phyloP scores from a whole-genome alignment of 1,140 invertebrate genomes.

The Scaptodrosophila lebanonensis region DNA sequence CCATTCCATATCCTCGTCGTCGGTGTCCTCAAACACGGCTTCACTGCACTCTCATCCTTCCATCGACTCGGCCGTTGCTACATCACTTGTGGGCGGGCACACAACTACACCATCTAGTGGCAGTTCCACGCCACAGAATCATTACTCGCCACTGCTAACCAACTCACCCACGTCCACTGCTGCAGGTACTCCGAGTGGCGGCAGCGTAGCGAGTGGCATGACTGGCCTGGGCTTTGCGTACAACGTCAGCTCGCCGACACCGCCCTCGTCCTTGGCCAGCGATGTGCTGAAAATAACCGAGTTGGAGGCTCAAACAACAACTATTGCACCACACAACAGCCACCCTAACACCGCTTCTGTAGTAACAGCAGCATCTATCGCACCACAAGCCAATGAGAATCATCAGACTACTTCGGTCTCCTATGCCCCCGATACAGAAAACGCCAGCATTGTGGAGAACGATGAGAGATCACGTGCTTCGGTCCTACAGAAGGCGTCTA shows the following conservation, averaged over 20 bases:
- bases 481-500: slow-evolving; percentile 73
- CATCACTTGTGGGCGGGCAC: slow-evolving; percentile 73
- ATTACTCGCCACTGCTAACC: slow-evolving; percentile 73
- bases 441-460: slow-evolving; percentile 23
- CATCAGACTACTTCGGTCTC: no score
- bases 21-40: slow-evolving; percentile 54
- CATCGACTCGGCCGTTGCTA: slow-evolving; percentile 73
- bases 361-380: no score
- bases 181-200: slow-evolving; percentile 69
- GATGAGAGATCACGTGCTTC: slow-evolving; percentile 71
- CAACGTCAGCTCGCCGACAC: slow-evolving; percentile 67
- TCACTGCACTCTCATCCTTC: slow-evolving; percentile 73
- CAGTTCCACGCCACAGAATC: slow-evolving; percentile 73
- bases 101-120: slow-evolving; percentile 69
- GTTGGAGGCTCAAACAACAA: no score
- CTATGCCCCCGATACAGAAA: neutral
- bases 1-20: slow-evolving; percentile 74
- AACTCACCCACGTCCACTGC: slow-evolving; percentile 75
- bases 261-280: slow-evolving; percentile 38
- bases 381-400: no score
- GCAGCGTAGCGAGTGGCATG: slow-evolving; percentile 56
- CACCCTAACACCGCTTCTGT: no score
- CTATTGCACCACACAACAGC: no score
- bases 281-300: slow-evolving; percentile 71
- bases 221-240: slow-evolving; percentile 59